Evolutionary conservation across 23 tunicate genomes (phyloP).

Genomic region (Trididemnum clinides): DNA sequence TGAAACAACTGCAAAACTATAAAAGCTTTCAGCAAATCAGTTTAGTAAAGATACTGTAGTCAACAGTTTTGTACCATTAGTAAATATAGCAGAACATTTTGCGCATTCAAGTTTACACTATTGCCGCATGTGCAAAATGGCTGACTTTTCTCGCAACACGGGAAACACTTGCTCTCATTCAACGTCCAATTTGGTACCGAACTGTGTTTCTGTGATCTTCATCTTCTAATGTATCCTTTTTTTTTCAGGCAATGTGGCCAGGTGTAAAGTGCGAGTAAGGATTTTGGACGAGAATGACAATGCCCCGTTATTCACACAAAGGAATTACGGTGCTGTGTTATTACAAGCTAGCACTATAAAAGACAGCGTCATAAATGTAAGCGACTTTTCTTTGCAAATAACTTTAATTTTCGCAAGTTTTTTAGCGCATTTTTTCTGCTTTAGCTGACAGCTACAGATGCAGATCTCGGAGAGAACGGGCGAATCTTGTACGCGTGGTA

Average conservation of each 20-base stretch:
- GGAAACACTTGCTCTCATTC: too few relatives aligned
- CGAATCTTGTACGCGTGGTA: constrained; percentile 33
- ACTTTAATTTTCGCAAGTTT: neutral
- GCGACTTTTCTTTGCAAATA: neutral
- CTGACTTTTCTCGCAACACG: too few relatives aligned
- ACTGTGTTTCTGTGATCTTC: too few relatives aligned
- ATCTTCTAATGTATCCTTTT: too few relatives aligned
- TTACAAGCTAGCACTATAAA: neutral
- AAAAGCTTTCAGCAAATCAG: too few relatives aligned
- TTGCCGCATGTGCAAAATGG: too few relatives aligned
- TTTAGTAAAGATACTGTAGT: too few relatives aligned
- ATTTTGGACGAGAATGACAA: constrained; percentile 67
- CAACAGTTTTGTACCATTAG: too few relatives aligned
- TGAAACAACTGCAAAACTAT: too few relatives aligned
- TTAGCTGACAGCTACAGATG: constrained; percentile 51
- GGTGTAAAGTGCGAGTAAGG: constrained; percentile 4
- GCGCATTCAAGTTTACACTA: too few relatives aligned
- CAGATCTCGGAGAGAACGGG: constrained; percentile 58
- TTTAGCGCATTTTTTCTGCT: neutral
- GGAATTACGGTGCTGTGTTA: constrained; percentile 10
- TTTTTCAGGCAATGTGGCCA: constrained; percentile 33
- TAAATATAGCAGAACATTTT: too few relatives aligned
- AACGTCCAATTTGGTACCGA: too few relatives aligned
- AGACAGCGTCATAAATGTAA: constrained; percentile 12
- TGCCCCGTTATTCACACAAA: constrained; percentile 45